phyloP scores from a whole-genome alignment of 2,797 vertebrate genomes.

The Coreius guichenoti region DNA sequence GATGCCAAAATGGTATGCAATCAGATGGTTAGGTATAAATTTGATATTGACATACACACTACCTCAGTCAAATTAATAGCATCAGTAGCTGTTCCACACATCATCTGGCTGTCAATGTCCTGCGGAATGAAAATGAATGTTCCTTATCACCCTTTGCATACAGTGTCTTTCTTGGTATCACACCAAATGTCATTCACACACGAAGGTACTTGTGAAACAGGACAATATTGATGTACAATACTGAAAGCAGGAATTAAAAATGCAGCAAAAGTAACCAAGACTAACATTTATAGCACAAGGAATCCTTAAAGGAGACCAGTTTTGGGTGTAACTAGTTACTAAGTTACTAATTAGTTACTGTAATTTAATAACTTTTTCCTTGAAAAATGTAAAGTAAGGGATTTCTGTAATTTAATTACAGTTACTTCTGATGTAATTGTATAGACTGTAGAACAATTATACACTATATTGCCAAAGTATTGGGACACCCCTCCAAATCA shows the following conservation, averaged over 20 bases:
- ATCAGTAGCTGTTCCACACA: slow-evolving; percentile 22
- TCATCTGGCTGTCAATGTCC: slow-evolving; percentile 27
- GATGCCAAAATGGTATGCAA: slow-evolving; percentile 2
- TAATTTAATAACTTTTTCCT: too few relatives aligned
- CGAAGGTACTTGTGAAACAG: not conserved
- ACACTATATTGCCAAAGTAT: too few relatives aligned
- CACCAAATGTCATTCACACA: slow-evolving; percentile 4
- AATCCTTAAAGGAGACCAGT: not conserved
- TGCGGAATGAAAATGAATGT: slow-evolving; percentile 24
- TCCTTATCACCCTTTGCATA: slow-evolving; percentile 11
- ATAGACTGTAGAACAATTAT: too few relatives aligned
- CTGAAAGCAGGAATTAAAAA: not conserved
- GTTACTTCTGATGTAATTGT: too few relatives aligned
- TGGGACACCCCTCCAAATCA: too few relatives aligned
- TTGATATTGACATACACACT: slow-evolving; percentile 46
- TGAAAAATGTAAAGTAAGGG: too few relatives aligned
- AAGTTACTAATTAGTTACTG: too few relatives aligned
- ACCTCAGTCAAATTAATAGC: slow-evolving; percentile 22
- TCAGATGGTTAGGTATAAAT: slow-evolving; percentile 38
- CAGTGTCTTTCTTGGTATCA: slow-evolving; percentile 19
- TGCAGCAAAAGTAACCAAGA: not conserved
- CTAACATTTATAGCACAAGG: not conserved
- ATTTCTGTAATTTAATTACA: too few relatives aligned
- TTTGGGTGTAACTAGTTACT: too few relatives aligned
- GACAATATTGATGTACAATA: not conserved